Evolutionary conservation across 92 coral and sea anemone species (phyloP), one percentile per base, ranked within the genome.

Genomic region (Porites rus): DNA sequence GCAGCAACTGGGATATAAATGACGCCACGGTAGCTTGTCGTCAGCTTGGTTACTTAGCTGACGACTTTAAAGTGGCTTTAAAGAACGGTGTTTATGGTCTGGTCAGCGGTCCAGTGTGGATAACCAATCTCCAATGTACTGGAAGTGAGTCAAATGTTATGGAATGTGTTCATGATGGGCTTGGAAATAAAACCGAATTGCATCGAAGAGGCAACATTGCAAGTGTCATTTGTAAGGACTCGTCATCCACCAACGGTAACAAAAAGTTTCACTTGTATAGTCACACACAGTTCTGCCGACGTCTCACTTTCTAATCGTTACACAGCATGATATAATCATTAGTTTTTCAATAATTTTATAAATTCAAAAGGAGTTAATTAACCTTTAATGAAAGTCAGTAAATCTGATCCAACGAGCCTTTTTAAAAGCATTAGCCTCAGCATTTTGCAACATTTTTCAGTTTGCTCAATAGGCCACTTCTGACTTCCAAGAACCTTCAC

Each of bases 1-100:
- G 62, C 7, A 0, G 67, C 17, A 6, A 16, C 53, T 77, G 81
- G 81, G 65, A 28, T 43, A 14, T 77, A 6, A 77, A 1, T 19
- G 16, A 4, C 24, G 81, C 81, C 38, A 65, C 28, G 6, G 81
- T 77, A 43, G 81, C 62, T 77, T 83, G 87, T 46, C 53, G 87
- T 11, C 81, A 77, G 69, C 50, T 77, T 28, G 81, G 74, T 12
- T 69, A 74, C 51, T 46, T 21, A 74, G 51, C 76, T 68, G 85
- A 76, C 4, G 85, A 38, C n/a, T n/a, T 69, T 11, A 67, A 68
- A 68, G 85, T n/a, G 25, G 85, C 85, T 25, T 54, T 58, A 7
- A 18, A n/a, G 53, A 68, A 54, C 67, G 63, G 58, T 22, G 59
- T 70, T 22, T 80, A 52, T 11, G 85, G 85, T 18, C 66, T 53